Evolutionary conservation across 2,888 invertebrate species (phyloP).

Genomic region (Yponomeuta malinellus): DNA sequence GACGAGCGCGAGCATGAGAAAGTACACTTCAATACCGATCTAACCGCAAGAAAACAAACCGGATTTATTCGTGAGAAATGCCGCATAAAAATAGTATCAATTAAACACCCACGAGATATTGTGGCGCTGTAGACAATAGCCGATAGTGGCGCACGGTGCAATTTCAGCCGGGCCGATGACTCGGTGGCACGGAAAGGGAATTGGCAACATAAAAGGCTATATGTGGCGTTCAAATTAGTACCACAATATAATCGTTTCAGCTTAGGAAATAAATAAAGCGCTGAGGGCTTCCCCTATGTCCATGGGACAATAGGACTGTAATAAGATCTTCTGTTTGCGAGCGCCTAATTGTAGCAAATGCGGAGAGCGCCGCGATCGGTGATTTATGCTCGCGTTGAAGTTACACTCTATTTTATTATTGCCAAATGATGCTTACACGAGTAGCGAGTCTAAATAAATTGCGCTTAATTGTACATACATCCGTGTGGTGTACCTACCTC

Average conservation of each 20-base stretch:
- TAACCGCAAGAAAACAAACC: conserved; percentile 39
- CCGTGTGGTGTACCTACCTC: conserved; percentile 81
- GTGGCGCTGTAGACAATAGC: conserved; percentile 40
- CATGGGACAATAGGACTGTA: conserved; percentile 64
- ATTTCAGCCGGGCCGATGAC: conserved; percentile 46
- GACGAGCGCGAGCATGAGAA: conserved; percentile 51
- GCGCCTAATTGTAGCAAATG: conserved; percentile 58
- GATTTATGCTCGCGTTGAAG: conserved; percentile 66
- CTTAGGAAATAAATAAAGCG: conserved; percentile 66
- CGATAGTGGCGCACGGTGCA: conserved; percentile 28
- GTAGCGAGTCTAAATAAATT: neutral
- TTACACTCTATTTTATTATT: conserved; percentile 56
- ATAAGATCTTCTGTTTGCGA: conserved; percentile 55
- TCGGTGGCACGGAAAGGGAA: conserved; percentile 57
- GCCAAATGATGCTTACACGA: conserved; percentile 24
- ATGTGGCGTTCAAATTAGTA: conserved; percentile 35
- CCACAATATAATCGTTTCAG: conserved; percentile 67
- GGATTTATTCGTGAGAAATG: conserved; percentile 44
- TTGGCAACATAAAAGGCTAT: conserved; percentile 47
- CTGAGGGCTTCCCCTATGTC: conserved; percentile 33
- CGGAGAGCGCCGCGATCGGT: conserved; percentile 40
- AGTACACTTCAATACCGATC: conserved; percentile 44
- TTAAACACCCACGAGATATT: conserved; percentile 50
- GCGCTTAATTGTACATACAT: conserved; percentile 1
- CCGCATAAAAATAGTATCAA: conserved; percentile 56